Evolutionary conservation across 2,113 vertebrate species (phyloP).

Genomic region (Machaerirhynchus nigripectus): DNA sequence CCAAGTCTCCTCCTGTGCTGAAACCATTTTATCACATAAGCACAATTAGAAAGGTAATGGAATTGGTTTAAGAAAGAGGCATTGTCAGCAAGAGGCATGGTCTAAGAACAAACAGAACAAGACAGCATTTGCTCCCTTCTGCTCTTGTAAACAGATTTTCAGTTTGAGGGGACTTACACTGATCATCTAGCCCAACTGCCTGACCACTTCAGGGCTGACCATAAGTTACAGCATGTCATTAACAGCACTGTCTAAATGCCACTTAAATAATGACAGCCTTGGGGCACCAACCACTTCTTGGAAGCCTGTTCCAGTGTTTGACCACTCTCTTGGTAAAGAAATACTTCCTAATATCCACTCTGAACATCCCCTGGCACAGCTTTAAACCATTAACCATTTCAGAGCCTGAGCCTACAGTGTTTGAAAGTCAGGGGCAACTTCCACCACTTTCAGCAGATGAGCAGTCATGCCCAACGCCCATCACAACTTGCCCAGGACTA

Average conservation of each 20-base stretch:
- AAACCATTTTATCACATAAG: neutral
- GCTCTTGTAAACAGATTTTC: neutral
- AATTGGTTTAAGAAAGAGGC: neutral
- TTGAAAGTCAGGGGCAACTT: neutral
- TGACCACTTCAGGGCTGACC: neutral
- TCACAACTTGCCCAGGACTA: rapidly evolving
- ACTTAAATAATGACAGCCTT: neutral
- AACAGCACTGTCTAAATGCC: neutral
- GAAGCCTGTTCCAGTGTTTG: neutral
- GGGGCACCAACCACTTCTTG: neutral
- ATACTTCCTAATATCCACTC: neutral
- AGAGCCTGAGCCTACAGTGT: neutral
- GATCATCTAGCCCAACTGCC: neutral
- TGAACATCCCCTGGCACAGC: neutral
- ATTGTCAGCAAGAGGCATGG: neutral
- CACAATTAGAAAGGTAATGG: neutral
- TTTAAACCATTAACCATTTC: neutral
- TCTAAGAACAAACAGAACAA: neutral
- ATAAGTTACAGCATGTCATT: neutral
- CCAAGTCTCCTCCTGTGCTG: neutral
- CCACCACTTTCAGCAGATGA: neutral
- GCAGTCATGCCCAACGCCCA: neutral
- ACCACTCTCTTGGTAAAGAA: neutral
- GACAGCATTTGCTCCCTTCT: neutral
- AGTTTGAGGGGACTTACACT: neutral